These are phyloP conservation scores for Colaptes auratus DNA, from an alignment of 2,113 vertebrate species.

Conservation along the genomic window DNA sequence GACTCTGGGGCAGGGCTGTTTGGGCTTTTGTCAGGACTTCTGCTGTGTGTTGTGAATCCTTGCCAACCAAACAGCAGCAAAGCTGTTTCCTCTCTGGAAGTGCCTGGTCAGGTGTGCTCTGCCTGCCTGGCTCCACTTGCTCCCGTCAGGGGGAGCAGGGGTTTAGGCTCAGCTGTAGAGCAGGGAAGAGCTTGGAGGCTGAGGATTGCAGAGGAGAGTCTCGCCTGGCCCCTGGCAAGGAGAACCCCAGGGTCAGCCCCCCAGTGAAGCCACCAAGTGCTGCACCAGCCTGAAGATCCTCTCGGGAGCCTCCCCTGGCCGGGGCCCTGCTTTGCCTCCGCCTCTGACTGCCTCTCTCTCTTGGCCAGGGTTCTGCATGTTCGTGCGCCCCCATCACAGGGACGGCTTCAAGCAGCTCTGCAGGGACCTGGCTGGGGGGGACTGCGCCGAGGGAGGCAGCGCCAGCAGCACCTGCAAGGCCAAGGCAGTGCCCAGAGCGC, in stretches of 20 bases:
- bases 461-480: neutral
- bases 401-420: slow-evolving; percentile 75
- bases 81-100: neutral
- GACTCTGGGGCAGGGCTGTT: neutral
- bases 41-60: neutral
- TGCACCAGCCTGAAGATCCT: neutral
- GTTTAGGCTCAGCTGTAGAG: neutral
- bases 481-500: neutral
- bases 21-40: neutral
- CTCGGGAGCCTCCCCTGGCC: too few relatives aligned
- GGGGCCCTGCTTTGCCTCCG: neutral
- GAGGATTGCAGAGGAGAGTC: neutral
- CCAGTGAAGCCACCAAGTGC: neutral
- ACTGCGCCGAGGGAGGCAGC: too few relatives aligned
- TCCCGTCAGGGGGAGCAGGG: neutral
- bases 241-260: neutral
- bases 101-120: neutral
- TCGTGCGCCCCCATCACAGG: slow-evolving; percentile 85
- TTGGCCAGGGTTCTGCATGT: slow-evolving; percentile 79
- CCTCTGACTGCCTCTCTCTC: neutral
- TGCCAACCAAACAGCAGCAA: neutral
- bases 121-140: neutral
- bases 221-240: neutral
- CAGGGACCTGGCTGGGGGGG: slow-evolving; percentile 64
- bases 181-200: neutral